A percentile compares a stretch with the other conserved stretches of the same genome.
Evolutionary conservation across 2,888 invertebrate genomes (phyloP).

Genomic region (Branchinecta sandiegonensis): DNA sequence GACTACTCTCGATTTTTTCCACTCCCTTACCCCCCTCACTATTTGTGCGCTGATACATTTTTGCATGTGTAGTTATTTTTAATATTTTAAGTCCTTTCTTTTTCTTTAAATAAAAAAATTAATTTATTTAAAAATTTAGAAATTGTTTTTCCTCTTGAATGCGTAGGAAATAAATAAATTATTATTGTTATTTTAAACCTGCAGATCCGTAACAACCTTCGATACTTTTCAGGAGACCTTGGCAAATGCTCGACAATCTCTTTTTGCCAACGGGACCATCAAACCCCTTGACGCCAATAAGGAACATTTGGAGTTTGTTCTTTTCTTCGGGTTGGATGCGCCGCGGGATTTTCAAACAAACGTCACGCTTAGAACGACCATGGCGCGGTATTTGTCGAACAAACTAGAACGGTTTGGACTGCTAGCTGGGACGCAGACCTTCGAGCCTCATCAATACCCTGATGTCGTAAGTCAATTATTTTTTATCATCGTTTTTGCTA

Average conservation of each 20-base stretch:
- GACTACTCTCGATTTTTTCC: too few relatives aligned
- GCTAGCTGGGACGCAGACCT: constrained; percentile 28
- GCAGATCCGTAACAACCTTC: too few relatives aligned
- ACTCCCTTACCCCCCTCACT: too few relatives aligned
- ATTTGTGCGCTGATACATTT: too few relatives aligned
- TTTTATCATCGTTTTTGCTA: too few relatives aligned
- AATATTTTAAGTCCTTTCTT: too few relatives aligned
- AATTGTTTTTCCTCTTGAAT: too few relatives aligned
- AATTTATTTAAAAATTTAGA: too few relatives aligned
- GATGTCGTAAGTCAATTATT: constrained; percentile 27
- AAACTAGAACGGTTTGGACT: constrained; percentile 28
- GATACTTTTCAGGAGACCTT: constrained; percentile 5
- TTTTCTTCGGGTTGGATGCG: constrained; percentile 29
- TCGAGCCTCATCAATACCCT: constrained; percentile 29
- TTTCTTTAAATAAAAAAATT: too few relatives aligned
- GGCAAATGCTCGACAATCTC: neutral
- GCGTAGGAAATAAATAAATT: too few relatives aligned
- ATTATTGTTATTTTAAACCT: too few relatives aligned
- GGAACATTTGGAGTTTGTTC: constrained; percentile 29
- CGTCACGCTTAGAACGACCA: constrained; percentile 29
- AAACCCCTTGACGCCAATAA: constrained; percentile 20
- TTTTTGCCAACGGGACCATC: neutral
- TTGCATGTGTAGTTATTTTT: too few relatives aligned
- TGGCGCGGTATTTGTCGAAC: constrained; percentile 28
- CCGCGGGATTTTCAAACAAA: constrained; percentile 30